A percentile compares a stretch with the other conserved stretches of the same genome.
Evolutionary conservation across 2,797 vertebrate genomes (phyloP).

Genomic region (Hippopotamyrus pictus): DNA sequence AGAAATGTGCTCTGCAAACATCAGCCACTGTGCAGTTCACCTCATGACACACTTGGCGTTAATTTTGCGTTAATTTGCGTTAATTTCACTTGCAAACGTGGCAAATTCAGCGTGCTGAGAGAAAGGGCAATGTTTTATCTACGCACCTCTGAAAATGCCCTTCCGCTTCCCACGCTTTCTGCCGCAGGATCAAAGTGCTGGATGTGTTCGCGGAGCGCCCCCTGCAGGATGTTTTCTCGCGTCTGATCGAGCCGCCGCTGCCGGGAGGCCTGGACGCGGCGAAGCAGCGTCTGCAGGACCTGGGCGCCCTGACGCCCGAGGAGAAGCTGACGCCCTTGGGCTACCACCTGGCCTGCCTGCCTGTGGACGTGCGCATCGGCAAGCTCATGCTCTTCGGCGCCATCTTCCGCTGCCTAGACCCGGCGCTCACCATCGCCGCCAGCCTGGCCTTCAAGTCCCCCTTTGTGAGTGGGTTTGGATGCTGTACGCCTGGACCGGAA

Average conservation of each 20-base stretch:
- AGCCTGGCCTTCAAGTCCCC: constrained; percentile 88
- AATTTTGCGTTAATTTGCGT: background rate
- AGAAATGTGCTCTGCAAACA: background rate
- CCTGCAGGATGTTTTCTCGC: constrained; percentile 79
- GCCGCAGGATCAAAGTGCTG: constrained; percentile 86
- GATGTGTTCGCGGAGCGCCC: constrained; percentile 76
- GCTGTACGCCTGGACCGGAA: background rate
- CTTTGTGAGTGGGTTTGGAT: constrained; percentile 56
- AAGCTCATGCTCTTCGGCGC: constrained; percentile 95
- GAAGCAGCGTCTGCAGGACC: constrained; percentile 77
- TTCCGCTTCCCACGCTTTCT: background rate
- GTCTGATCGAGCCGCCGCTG: constrained; percentile 83
- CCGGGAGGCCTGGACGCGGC: constrained; percentile 72
- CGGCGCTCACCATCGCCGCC: constrained; percentile 91
- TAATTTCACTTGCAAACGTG: background rate
- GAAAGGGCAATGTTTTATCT: background rate
- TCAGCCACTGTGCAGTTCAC: background rate
- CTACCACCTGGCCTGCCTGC: constrained; percentile 92
- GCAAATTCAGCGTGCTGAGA: background rate
- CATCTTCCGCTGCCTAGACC: constrained; percentile 95
- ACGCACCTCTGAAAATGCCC: background rate
- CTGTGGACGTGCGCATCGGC: constrained; percentile 92
- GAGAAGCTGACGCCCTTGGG: constrained; percentile 90
- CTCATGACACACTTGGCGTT: background rate
- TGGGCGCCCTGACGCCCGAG: constrained; percentile 79